Evolutionary conservation across 2,797 vertebrate genomes (phyloP).

Genomic region (Mus spretus): DNA sequence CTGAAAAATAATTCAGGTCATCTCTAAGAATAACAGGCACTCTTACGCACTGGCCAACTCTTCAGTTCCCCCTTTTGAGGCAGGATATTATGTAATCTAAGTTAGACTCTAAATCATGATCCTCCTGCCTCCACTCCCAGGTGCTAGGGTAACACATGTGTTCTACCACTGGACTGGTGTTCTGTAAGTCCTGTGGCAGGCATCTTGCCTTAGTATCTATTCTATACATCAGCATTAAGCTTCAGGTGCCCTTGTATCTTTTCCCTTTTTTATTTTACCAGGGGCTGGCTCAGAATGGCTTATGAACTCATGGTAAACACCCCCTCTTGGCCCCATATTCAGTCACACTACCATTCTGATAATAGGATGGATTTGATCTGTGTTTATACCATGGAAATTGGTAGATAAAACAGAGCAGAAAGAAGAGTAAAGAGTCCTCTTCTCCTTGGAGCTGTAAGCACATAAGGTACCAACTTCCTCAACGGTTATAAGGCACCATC

Average conservation of each 20-base stretch:
- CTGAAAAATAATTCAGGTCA: neutral
- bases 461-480: too few species aligned
- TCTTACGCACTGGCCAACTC: too few species aligned
- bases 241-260: neutral
- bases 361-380: accelerated
- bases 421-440: neutral
- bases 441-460: neutral
- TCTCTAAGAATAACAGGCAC: too few species aligned
- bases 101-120: neutral
- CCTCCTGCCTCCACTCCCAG: neutral
- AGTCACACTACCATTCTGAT: neutral
- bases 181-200: neutral
- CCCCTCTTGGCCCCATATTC: neutral
- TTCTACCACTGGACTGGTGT: neutral
- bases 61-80: neutral
- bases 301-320: too few species aligned
- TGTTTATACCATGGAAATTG: neutral
- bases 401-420: neutral
- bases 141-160: neutral
- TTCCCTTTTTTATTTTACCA: neutral
- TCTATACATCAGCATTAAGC: neutral
- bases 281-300: neutral
- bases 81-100: neutral
- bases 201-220: neutral
- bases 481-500: neutral